Base-by-base conservation (phyloP, 1,140 invertebrate genomes). In the Gonioctena quinquepunctata region DNA sequence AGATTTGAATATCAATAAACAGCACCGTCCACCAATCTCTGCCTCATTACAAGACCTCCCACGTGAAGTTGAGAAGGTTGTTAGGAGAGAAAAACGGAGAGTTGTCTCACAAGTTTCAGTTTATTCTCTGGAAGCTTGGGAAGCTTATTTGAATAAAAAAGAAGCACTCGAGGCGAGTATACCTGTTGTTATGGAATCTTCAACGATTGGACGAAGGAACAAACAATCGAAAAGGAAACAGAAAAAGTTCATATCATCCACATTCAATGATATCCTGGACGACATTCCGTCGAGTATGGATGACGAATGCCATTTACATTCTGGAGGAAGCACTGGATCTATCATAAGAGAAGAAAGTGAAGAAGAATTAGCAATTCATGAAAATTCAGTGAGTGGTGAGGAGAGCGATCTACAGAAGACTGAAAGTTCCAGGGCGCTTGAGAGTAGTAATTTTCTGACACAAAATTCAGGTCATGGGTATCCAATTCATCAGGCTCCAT, bases 181-280 rank as follows among this genome's bases (percentile, higher is more conserved):
- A 19, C 28, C 26, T 42, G 25, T 3, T n/a, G 21, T n/a, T 23
- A 26, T 42, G 11, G 11, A 42, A 42, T 13, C 33, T 3, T n/a
- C 16, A 0, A 42, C 33, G 3, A 66, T 77, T 42, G 28, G 61
- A 4, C 69, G 68, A 66, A 66, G 73, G 48, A n/a, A n/a, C n/a
- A 72, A 54, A 2, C 66, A 70, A 16, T 52, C 27, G 7, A 33
- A 42, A 19, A 69, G 67, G 8, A 71, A 71, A 59, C 7, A 50
- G 16, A 77, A 74, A 48, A 76, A 76, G 21, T 69, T 74, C 18
- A 66, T 77, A n/a, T 77, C 76, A 2, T 76, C 76, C 6, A 77
- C 76, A n/a, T 54, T 76, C 11, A 72, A 74, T 5, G 67, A 21
- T 6, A 70, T 77, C 62, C 52, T 77, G 27, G 76, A 77, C 8